These are phyloP conservation scores for Hydriomena furcata DNA, from an alignment of 2,888 invertebrate genomes.

Conservation along the genomic window DNA sequence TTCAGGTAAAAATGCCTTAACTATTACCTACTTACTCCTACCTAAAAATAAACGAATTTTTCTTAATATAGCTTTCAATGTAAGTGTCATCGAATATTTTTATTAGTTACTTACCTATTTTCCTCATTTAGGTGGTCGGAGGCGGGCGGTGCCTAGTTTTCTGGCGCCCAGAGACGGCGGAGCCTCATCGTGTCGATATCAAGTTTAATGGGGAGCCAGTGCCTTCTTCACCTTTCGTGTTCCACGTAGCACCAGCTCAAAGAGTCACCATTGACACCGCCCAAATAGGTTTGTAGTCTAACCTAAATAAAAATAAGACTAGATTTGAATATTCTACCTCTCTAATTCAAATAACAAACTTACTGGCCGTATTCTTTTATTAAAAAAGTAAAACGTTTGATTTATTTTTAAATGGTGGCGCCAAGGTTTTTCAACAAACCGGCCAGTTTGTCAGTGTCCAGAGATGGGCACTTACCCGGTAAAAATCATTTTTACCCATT, in stretches of 20 bases:
- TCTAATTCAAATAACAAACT: background rate
- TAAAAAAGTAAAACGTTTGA: background rate
- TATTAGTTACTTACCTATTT: constrained; percentile 16
- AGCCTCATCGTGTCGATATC: constrained; percentile 96
- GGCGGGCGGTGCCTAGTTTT: constrained; percentile 97
- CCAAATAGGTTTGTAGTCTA: constrained; percentile 65
- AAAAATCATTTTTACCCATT: too few relatives aligned
- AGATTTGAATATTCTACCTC: background rate
- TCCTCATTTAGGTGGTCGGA: constrained; percentile 89
- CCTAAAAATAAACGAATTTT: too few relatives aligned
- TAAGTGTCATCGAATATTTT: too few relatives aligned
- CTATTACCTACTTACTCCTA: background rate
- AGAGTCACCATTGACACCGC: constrained; percentile 74
- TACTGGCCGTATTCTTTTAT: background rate
- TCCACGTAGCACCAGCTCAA: constrained; percentile 84
- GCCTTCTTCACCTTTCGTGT: constrained; percentile 94
- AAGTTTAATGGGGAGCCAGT: constrained; percentile 98
- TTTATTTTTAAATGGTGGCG: constrained; percentile 12
- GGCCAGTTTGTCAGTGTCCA: too few relatives aligned
- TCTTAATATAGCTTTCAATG: too few relatives aligned
- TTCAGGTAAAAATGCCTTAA: constrained; percentile 81
- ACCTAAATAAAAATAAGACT: too few relatives aligned
- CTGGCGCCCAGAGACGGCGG: constrained; percentile 95
- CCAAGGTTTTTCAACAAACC: background rate
- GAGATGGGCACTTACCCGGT: too few relatives aligned